Evolutionary conservation across 92 coral and sea anemone species (phyloP).

Genomic region (Siderastrea siderea): DNA sequence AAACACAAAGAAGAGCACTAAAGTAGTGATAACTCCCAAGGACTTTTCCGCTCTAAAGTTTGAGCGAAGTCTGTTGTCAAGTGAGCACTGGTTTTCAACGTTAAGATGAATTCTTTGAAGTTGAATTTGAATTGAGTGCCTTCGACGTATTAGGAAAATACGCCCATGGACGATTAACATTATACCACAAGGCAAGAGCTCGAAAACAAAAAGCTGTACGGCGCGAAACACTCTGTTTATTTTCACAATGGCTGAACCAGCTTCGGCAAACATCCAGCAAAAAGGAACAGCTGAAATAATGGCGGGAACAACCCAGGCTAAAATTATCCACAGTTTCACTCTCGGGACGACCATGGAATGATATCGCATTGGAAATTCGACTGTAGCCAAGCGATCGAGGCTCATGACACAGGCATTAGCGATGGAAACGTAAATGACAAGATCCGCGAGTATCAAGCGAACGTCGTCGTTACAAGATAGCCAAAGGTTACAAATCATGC

Average conservation of each 20-base stretch:
- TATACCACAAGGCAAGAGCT: constrained; percentile 33
- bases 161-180: constrained; percentile 44
- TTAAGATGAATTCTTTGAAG: constrained; percentile 9
- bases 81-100: not conserved
- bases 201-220: constrained; percentile 37
- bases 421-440: constrained; percentile 47
- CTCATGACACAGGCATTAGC: constrained; percentile 44
- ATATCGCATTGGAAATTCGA: constrained; percentile 38
- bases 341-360: constrained; percentile 26
- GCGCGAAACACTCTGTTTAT: constrained; percentile 40
- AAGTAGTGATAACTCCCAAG: constrained; percentile 30
- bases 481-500: constrained; percentile 33
- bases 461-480: constrained; percentile 26
- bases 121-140: constrained; percentile 38
- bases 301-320: constrained; percentile 40
- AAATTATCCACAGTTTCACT: constrained; percentile 10
- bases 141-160: constrained; percentile 49
- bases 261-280: constrained; percentile 28
- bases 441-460: constrained; percentile 21
- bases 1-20: constrained; percentile 49
- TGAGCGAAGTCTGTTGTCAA: not conserved
- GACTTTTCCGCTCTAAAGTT: constrained; percentile 37
- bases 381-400: constrained; percentile 51
- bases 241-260: not conserved
- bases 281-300: constrained; percentile 1